Evolutionary conservation across 2,113 vertebrate genomes (phyloP), one percentile per base, ranked within the genome.

Genomic region (Zeus faber): DNA sequence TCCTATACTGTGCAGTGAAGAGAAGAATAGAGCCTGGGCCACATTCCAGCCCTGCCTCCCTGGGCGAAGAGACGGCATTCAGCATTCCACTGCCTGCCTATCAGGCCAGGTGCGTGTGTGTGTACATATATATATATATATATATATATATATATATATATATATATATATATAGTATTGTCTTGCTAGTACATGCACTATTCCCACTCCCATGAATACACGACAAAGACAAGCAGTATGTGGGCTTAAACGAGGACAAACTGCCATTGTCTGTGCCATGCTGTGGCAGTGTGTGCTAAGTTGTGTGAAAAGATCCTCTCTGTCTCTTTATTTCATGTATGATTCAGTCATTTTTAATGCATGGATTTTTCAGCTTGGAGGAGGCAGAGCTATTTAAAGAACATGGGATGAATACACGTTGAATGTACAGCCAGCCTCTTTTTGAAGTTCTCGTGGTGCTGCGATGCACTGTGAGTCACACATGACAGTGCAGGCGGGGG

Each of bases 31-130:
- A 74, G 76, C 80, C 79, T 64, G 76, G 78, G 77, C 79, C 84
- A 83, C 88, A 89, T 89, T 89, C 88, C 88, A 86, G 72, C 61
- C 74, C 70, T 80, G 73, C 79, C 80, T 88, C 84, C 85, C 69
- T 81, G 84, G 83, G 82, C 41, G 76, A 85, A 71, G n/a, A 81
- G 74, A 79, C 73, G 71, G 82, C 78, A 60, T 81, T 84, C 74
- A 79, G 76, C 87, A 88, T 89, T 89, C 88, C 80, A 75, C 67
- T 66, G 70, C 80, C 74, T 84, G 79, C 70, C 70, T 76, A 77
- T 87, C 82, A 86, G 80, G 51, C 80, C 84, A 89, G 88, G 88
- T 89, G 84, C 83, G 54, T 44, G 49, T 24, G 54, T 49, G 62
- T 56, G 54, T 43, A 66, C 49, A 60, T 53, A 51, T 26, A 67